Evolutionary conservation across 2,888 invertebrate genomes (phyloP).

Genomic region (Sarcophaga carnaria): DNA sequence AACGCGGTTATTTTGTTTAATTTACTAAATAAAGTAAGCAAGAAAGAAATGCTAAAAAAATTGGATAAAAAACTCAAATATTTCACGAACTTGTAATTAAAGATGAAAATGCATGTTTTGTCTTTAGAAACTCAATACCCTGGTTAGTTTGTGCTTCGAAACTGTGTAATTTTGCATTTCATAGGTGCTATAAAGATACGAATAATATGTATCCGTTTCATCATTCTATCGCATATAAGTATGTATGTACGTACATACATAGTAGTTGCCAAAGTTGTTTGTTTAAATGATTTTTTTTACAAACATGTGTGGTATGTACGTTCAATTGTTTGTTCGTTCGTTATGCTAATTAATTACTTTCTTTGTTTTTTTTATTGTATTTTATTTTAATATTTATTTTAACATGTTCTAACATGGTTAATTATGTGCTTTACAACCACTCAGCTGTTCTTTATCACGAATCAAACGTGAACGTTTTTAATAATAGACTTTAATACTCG

Average conservation of each 20-base stretch:
- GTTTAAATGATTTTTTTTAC: too few relatives aligned
- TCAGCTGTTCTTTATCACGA: conserved; percentile 12
- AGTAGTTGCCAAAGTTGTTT: too few relatives aligned
- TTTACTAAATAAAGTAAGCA: conserved; percentile 18
- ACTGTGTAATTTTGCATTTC: background rate
- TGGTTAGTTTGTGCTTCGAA: background rate
- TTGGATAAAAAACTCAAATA: conserved; percentile 7
- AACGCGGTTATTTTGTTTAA: background rate
- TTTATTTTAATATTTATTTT: conserved; percentile 27
- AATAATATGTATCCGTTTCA: background rate
- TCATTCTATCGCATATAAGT: too few relatives aligned
- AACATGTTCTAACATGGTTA: conserved; percentile 24
- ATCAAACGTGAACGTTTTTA: conserved; percentile 6
- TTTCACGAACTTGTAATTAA: conserved; percentile 53
- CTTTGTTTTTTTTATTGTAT: background rate
- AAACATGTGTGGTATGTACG: too few relatives aligned
- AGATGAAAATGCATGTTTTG: conserved; percentile 42
- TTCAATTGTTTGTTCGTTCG: too few relatives aligned
- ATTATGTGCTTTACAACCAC: conserved; percentile 22
- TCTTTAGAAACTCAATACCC: conserved; percentile 13
- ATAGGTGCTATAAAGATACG: background rate
- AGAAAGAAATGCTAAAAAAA: background rate
- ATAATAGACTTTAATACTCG: background rate
- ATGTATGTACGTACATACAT: too few relatives aligned
- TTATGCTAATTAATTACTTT: background rate